Evolutionary conservation across 2,797 vertebrate species (phyloP).

Genomic region (Lepidocolaptes lacrymiger): DNA sequence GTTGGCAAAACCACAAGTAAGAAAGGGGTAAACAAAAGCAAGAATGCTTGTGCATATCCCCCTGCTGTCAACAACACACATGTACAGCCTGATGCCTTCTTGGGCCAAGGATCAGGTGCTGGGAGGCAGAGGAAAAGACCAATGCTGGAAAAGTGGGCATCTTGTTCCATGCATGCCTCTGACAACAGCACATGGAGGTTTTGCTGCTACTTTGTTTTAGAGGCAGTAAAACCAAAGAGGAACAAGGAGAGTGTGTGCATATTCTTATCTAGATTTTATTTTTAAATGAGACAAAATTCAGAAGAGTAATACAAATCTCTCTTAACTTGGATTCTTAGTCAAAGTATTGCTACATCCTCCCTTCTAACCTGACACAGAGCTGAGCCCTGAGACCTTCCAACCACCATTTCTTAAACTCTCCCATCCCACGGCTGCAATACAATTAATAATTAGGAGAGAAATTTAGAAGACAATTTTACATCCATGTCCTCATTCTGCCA

Average conservation of each 20-base stretch:
- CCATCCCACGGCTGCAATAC: background rate
- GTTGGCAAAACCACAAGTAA: background rate
- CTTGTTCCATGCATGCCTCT: background rate
- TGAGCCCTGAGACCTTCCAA: background rate
- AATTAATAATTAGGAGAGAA: background rate
- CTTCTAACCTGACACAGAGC: background rate
- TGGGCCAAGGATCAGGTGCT: background rate
- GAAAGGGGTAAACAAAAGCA: background rate
- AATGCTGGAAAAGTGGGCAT: background rate
- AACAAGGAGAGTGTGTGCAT: background rate
- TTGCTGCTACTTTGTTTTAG: background rate
- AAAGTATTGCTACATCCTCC: background rate
- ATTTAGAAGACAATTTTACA: background rate
- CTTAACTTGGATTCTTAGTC: background rate
- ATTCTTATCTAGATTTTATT: background rate
- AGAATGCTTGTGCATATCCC: background rate
- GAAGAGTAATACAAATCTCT: background rate
- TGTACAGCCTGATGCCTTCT: background rate
- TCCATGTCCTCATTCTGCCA: slow-evolving; percentile 3
- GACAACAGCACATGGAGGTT: background rate
- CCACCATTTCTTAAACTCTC: background rate
- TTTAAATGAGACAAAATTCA: background rate
- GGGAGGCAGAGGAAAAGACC: background rate
- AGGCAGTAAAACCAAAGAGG: background rate
- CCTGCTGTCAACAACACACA: background rate